Evolutionary conservation across 2,113 vertebrate genomes (phyloP).

Genomic region (Sander lucioperca): DNA sequence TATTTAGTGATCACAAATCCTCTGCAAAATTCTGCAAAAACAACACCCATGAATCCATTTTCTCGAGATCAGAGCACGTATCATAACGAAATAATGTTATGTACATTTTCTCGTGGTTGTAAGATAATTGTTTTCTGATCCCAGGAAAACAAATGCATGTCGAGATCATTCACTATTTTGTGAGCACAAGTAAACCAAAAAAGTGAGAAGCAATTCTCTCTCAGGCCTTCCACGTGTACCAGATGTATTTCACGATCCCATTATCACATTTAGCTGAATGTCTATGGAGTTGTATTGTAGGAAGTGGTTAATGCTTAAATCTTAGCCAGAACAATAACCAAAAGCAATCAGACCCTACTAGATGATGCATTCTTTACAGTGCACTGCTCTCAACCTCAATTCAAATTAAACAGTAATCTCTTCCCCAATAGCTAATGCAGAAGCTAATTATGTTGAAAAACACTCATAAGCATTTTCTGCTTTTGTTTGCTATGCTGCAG

Average conservation of each 20-base stretch:
- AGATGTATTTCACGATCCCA: not conserved
- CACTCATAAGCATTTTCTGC: slow-evolving; percentile 46
- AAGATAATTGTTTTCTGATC: not conserved
- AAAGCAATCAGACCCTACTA: slow-evolving; percentile 37
- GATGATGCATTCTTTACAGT: slow-evolving; percentile 42
- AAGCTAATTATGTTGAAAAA: slow-evolving; percentile 59
- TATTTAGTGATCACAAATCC: not conserved
- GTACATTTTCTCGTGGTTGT: not conserved
- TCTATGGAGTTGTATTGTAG: slow-evolving; percentile 12
- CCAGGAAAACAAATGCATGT: not conserved
- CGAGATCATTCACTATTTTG: not conserved
- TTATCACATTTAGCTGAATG: slow-evolving; percentile 4
- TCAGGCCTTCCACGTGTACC: not conserved
- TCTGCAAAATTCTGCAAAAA: not conserved
- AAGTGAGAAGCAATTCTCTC: not conserved
- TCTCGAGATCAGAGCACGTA: not conserved
- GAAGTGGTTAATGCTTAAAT: slow-evolving; percentile 6
- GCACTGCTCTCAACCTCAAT: slow-evolving; percentile 38
- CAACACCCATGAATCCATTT: not conserved
- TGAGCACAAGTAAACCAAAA: slow-evolving; percentile 1
- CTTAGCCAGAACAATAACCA: slow-evolving; percentile 29
- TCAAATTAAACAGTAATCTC: slow-evolving; percentile 56
- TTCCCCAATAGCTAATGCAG: slow-evolving; percentile 42
- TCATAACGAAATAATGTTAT: not conserved
- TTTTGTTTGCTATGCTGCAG: slow-evolving; percentile 43